Percentiles rank a stretch among this genome's conserved stretches.
Conservation (phyloP, 2,797 vertebrate genomes). For the Champsocephalus gunnari region DNA sequence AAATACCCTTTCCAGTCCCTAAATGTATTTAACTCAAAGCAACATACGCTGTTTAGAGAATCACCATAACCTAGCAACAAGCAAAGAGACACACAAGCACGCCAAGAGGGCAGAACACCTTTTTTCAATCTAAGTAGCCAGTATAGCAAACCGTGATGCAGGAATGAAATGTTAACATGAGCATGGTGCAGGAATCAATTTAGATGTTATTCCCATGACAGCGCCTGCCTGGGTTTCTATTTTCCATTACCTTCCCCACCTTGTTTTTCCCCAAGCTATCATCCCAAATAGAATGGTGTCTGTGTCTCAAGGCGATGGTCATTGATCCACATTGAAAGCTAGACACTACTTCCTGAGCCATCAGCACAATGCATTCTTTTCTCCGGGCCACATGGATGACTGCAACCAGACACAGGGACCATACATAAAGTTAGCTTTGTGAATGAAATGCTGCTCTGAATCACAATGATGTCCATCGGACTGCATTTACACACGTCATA, state of each 20-base stretch:
- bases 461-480: neutral
- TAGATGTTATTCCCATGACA: conserved; percentile 75
- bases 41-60: conserved; percentile 44
- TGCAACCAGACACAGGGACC: conserved; percentile 36
- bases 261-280: conserved; percentile 77
- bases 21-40: conserved; percentile 42
- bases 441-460: neutral
- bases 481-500: neutral
- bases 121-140: conserved; percentile 42
- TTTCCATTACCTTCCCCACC: conserved; percentile 77
- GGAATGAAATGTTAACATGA: conserved; percentile 71
- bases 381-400: conserved; percentile 48
- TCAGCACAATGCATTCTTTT: conserved; percentile 64
- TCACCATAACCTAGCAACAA: conserved; percentile 47
- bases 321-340: conserved; percentile 80
- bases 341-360: conserved; percentile 67
- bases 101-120: conserved; percentile 26
- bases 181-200: conserved; percentile 77
- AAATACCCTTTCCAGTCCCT: conserved; percentile 37
- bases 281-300: conserved; percentile 80
- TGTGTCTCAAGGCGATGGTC: conserved; percentile 75
- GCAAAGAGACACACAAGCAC: conserved; percentile 34
- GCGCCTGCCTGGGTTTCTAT: conserved; percentile 63
- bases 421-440: conserved; percentile 21
- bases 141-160: conserved; percentile 49